These are phyloP conservation scores for Isurus oxyrinchus DNA, from an alignment of 2,113 vertebrate genomes.

Conservation along the genomic window DNA sequence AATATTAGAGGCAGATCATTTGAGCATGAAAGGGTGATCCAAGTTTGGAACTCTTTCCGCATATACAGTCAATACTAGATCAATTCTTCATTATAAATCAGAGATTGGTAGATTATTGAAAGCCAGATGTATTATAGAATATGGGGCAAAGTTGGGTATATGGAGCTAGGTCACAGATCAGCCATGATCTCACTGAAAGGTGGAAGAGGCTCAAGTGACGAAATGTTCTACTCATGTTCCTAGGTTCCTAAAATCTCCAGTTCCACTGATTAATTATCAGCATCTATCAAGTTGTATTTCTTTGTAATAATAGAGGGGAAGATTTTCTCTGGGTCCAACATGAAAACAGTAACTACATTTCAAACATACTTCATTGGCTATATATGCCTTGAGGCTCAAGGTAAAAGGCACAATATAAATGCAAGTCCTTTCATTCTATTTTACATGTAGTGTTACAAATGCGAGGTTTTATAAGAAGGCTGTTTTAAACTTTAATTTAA, in stretches of 20 bases:
- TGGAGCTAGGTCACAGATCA: no score
- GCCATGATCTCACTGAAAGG: no score
- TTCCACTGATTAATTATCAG: neutral
- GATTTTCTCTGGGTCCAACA: neutral
- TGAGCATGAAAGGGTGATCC: neutral
- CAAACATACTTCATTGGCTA: neutral
- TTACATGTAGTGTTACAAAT: no score
- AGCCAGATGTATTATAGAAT: no score
- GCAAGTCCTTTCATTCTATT: neutral
- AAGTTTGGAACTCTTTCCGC: neutral
- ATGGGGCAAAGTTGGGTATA: no score
- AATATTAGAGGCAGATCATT: neutral
- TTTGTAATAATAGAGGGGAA: neutral
- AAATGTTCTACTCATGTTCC: neutral
- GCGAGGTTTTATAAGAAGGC: no score
- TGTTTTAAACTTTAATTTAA: no score
- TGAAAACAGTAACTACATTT: neutral
- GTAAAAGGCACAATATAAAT: neutral
- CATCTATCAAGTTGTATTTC: neutral
- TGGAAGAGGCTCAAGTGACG: neutral
- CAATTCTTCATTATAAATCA: no score
- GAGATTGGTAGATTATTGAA: no score
- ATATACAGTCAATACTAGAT: neutral
- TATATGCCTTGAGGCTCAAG: no score
- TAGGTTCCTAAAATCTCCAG: neutral